These are phyloP conservation scores for Pseudolycoriella hygida DNA, from an alignment of 2,888 invertebrate species.

Conservation along the genomic window DNA sequence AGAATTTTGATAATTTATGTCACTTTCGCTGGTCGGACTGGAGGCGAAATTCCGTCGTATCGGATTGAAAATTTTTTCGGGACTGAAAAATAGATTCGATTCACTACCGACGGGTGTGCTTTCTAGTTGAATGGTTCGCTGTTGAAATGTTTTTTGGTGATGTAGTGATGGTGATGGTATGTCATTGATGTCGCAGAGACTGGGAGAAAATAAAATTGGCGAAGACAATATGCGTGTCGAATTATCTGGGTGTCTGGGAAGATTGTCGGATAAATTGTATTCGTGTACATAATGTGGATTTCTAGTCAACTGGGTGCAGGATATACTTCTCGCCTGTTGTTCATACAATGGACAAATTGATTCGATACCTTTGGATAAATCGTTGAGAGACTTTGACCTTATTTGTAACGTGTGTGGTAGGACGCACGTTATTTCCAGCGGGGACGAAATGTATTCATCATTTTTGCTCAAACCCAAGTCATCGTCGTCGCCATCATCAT, in stretches of 20 bases:
- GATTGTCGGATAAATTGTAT: too few relatives aligned
- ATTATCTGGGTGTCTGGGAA: not conserved
- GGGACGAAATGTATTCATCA: constrained; percentile 24
- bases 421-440: constrained; percentile 20
- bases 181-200: constrained; percentile 17
- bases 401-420: constrained; percentile 10
- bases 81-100: constrained; percentile 3
- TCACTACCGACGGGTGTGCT: constrained; percentile 6
- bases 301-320: constrained; percentile 10
- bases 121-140: constrained; percentile 2
- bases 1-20: constrained; percentile 45
- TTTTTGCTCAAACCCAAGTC: constrained; percentile 19
- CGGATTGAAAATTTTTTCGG: constrained; percentile 2
- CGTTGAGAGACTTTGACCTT: constrained; percentile 15
- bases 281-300: not conserved
- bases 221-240: constrained; percentile 10
- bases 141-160: constrained; percentile 8
- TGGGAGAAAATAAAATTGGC: constrained; percentile 17
- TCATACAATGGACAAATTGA: constrained; percentile 5
- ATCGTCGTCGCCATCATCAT: constrained; percentile 9
- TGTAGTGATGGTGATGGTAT: constrained; percentile 11
- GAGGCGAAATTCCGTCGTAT: constrained; percentile 14
- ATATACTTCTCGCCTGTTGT: constrained; percentile 15
- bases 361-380: constrained; percentile 8
- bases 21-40: constrained; percentile 38